A percentile compares a stretch with the other conserved stretches of the same genome.
Evolutionary conservation across 2,113 vertebrate genomes (phyloP).

Genomic region (Percopsis transmontana): DNA sequence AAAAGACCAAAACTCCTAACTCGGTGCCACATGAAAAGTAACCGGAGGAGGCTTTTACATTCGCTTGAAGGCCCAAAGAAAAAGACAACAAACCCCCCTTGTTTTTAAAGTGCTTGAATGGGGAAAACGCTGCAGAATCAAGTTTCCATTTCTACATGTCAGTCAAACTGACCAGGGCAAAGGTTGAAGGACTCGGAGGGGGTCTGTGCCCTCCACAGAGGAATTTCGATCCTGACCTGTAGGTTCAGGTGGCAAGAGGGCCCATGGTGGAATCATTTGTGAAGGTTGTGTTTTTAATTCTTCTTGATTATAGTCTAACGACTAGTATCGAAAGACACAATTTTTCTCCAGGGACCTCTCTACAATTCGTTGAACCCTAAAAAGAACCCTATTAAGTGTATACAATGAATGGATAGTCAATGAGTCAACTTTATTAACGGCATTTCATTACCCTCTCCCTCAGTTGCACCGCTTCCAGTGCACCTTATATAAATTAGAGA

Average conservation of each 20-base stretch:
- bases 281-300: neutral
- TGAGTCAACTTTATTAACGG: too few relatives aligned
- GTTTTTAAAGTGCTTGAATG: constrained; percentile 44
- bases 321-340: too few relatives aligned
- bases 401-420: constrained; percentile 15
- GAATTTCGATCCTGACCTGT: constrained; percentile 57
- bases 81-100: constrained; percentile 52
- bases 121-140: constrained; percentile 37
- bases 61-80: constrained; percentile 38
- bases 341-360: too few relatives aligned
- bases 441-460: too few relatives aligned
- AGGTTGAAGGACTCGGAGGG: constrained; percentile 32
- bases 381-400: too few relatives aligned
- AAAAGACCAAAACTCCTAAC: constrained; percentile 33
- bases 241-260: constrained; percentile 62
- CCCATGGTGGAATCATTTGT: constrained; percentile 15
- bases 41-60: constrained; percentile 29
- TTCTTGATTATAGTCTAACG: neutral
- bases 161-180: constrained; percentile 75
- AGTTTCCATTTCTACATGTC: constrained; percentile 57
- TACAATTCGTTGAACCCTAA: too few relatives aligned
- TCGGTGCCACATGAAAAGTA: constrained; percentile 46
- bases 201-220: constrained; percentile 45
- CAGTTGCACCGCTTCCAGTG: too few relatives aligned
- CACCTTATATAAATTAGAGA: too few relatives aligned